Evolutionary conservation across 2,113 vertebrate species (phyloP), one percentile per base, ranked within the genome.

Genomic region (Crypturellus undulatus): DNA sequence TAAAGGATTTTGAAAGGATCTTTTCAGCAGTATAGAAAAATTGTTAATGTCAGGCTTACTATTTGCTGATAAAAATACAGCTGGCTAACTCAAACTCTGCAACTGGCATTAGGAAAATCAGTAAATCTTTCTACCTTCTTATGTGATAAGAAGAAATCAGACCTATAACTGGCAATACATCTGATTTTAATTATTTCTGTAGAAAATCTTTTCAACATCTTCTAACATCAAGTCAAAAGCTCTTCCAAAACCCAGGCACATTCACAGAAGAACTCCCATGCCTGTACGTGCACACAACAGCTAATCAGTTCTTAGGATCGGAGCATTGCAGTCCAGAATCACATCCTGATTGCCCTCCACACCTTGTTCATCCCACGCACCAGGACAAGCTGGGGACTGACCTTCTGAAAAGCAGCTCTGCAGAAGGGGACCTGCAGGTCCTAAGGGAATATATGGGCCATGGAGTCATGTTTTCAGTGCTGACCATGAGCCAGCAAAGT

Each of bases 201-300:
- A 75, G n/a, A 65, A 86, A 73, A 47, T 24, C n/a, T 52, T 75
- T 32, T 81, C 20, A 64, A 5, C 9, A 84, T 70, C 7, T 42
- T 64, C 52, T 71, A 32, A 16, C 36, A 72, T 10, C 36, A 17
- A 85, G 12, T 21, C 21, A 64, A 51, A 71, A 81, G 20, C 21
- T 73, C 36, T 51, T 65, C 38, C 67, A 73, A 59, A 96, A 22
- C 73, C 12, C 58, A 54, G 5, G 45, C 49, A 12, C 1, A 79
- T 52, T 21, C 79, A 20, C 59, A 51, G 15, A 83, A 84, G 21
- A 73, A 30, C 19, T 75, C 38, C 20, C 3, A 73, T 20, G 65
- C 40, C n/a, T 30, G 8, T 32, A 71, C 1, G 1, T 2, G 43
- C 5, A 28, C 12, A 54, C 14, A 75, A 10, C 3, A 62, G 19